Evolutionary conservation across 2,888 invertebrate genomes (phyloP).

Genomic region (Eupithecia subfuscata): DNA sequence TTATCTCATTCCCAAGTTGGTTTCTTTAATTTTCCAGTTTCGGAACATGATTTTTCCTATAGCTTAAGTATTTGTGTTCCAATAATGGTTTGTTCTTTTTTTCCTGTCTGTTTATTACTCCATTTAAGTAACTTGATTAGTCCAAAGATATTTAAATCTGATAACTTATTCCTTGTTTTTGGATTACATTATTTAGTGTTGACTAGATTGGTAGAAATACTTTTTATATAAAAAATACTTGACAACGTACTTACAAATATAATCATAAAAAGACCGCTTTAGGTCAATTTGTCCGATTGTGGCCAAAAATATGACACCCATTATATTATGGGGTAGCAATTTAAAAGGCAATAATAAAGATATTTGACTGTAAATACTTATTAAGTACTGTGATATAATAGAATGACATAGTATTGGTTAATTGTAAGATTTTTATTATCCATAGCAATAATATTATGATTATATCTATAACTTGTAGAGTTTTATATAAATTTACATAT

Average conservation of each 20-base stretch:
- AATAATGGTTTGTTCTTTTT: conserved; percentile 1
- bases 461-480: conserved; percentile 40
- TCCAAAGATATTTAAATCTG: conserved; percentile 21
- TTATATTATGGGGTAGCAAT: background rate
- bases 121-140: background rate
- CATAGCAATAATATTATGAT: conserved; percentile 25
- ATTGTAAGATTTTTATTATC: conserved; percentile 49
- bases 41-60: conserved; percentile 20
- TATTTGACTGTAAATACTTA: conserved; percentile 51
- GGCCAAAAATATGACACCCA: background rate
- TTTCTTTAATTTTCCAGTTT: conserved; percentile 15
- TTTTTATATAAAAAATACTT: background rate
- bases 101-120: background rate
- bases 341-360: conserved; percentile 39
- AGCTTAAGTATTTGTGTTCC: conserved; percentile 15
- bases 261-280: background rate
- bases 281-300: conserved; percentile 8
- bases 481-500: conserved; percentile 44
- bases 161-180: conserved; percentile 16
- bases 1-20: background rate
- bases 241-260: background rate
- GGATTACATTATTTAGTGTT: conserved; percentile 5
- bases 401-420: conserved; percentile 56
- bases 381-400: conserved; percentile 60
- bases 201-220: background rate